A percentile compares a stretch with the other conserved stretches of the same genome.
Evolutionary conservation across 2,888 invertebrate species (phyloP).

Genomic region (Agrenia bidenticulata): DNA sequence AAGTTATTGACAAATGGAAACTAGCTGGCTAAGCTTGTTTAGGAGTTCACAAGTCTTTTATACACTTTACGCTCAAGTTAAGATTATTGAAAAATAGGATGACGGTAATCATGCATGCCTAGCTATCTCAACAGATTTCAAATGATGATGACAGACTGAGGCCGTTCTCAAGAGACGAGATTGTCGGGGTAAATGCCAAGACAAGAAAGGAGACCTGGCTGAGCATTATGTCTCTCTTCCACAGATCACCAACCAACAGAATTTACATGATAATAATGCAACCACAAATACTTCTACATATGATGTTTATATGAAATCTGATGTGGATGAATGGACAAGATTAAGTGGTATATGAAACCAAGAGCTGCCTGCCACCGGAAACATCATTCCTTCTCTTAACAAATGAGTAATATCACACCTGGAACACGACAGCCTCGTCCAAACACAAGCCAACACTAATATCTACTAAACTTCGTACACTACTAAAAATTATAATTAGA

Average conservation of each 20-base stretch:
- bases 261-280: background rate
- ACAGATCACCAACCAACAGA: too few species aligned
- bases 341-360: background rate
- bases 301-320: constrained; percentile 14
- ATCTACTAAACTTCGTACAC: too few species aligned
- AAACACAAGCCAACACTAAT: too few species aligned
- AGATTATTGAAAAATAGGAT: constrained; percentile 7
- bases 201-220: too few species aligned
- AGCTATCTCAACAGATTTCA: background rate
- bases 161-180: too few species aligned
- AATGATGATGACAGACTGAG: too few species aligned
- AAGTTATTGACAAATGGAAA: constrained; percentile 32
- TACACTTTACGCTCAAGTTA: constrained; percentile 4
- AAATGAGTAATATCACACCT: constrained; percentile 15
- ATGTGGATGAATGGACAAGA: constrained; percentile 30
- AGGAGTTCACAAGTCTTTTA: constrained; percentile 10
- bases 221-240: too few species aligned
- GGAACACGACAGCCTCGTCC: background rate
- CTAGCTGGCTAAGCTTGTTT: constrained; percentile 13
- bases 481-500: constrained; percentile 25
- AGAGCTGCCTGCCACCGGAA: too few species aligned
- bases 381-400: background rate
- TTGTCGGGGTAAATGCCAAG: too few species aligned
- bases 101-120: constrained; percentile 9
- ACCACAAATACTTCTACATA: background rate